Percentiles rank a stretch among this genome's conserved stretches.
These are phyloP conservation scores for Anoura caudifer DNA, from an alignment of 2,113 vertebrate genomes.

Conservation along the genomic window DNA sequence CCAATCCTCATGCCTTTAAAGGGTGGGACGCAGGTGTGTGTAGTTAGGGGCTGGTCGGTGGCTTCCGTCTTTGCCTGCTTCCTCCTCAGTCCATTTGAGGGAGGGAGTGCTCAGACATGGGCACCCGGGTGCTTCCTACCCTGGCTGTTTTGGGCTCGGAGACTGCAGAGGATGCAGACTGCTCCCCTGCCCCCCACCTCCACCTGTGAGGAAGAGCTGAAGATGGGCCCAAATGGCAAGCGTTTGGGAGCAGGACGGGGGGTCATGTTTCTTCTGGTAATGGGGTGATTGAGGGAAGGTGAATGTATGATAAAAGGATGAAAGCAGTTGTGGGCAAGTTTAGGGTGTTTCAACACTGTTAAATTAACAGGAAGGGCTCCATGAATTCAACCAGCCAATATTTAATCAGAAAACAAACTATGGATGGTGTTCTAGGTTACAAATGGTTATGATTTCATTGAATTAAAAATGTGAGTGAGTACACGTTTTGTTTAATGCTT, in stretches of 20 bases:
- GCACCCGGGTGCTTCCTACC: not conserved
- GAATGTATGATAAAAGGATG: not conserved
- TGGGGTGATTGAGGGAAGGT: not conserved
- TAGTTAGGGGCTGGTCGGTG: not conserved
- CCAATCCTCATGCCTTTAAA: not conserved
- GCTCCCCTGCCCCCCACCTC: not conserved
- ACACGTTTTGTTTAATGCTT: not conserved
- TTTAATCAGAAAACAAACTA: not conserved
- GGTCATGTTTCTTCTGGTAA: not conserved
- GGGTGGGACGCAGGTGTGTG: no score
- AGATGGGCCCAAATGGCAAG: not conserved
- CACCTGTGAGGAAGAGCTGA: not conserved
- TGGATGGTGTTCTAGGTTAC: not conserved
- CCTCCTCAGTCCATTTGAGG: not conserved
- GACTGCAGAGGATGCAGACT: not conserved
- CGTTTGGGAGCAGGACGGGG: not conserved
- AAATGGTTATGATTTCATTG: not conserved
- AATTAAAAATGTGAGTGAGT: not conserved
- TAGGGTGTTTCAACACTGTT: not conserved
- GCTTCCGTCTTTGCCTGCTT: not conserved
- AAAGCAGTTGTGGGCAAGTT: not conserved
- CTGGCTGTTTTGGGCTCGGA: not conserved
- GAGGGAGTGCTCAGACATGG: no score
- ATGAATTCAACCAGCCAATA: not conserved
- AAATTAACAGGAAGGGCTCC: not conserved